These are phyloP conservation scores for Rhinoderma darwinii DNA, from an alignment of 2,113 vertebrate species.

Conservation along the genomic window DNA sequence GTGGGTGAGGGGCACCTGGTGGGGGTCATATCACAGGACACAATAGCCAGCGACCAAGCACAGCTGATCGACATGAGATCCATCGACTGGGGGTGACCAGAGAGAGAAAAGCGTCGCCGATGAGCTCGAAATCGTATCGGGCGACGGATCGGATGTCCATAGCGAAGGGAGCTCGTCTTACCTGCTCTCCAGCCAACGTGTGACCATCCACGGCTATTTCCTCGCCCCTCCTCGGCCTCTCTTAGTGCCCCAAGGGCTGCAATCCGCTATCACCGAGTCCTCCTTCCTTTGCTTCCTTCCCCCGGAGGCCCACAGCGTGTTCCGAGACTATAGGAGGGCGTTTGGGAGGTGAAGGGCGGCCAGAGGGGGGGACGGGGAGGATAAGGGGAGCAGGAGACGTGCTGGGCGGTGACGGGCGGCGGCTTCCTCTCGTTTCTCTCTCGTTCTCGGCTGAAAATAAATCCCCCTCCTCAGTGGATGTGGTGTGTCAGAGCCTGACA, in stretches of 20 bases:
- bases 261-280: conserved; percentile 7
- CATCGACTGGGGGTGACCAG: too few species aligned
- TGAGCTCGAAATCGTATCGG: not conserved
- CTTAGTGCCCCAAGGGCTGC: conserved; percentile 47
- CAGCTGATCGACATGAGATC: too few species aligned
- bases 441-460: not conserved
- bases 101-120: not conserved
- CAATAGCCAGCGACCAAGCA: too few species aligned
- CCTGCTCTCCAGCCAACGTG: conserved; percentile 43
- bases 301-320: conserved; percentile 44
- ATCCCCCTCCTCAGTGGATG: not conserved
- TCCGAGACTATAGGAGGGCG: conserved; percentile 23
- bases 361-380: conserved; percentile 34
- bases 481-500: not conserved
- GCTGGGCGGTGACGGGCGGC: conserved; percentile 55
- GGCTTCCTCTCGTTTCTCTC: not conserved
- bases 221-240: conserved; percentile 26
- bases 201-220: conserved; percentile 47
- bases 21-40: not conserved
- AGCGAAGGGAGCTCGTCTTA: not conserved
- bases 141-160: not conserved
- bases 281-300: conserved; percentile 29
- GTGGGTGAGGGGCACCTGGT: not conserved
- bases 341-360: conserved; percentile 39
- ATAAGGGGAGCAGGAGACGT: conserved; percentile 52